A percentile compares a stretch with the other conserved stretches of the same genome.
These are phyloP conservation scores for Elgaria multicarinata DNA, from an alignment of 2,113 vertebrate species.

Conservation along the genomic window DNA sequence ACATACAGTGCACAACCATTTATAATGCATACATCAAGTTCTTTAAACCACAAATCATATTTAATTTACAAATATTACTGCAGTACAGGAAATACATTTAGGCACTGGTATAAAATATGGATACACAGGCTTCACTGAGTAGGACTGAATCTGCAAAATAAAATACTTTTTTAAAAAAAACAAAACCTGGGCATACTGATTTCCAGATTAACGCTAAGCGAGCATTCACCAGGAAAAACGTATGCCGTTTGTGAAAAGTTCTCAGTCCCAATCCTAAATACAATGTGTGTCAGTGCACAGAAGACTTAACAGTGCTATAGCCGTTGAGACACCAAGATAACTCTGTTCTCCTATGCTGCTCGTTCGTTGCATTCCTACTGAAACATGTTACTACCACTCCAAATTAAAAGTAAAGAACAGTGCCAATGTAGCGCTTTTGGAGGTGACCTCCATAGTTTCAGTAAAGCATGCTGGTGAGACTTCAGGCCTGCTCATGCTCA, in stretches of 20 bases:
- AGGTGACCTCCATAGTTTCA: background rate
- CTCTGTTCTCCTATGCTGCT: background rate
- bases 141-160: background rate
- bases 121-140: background rate
- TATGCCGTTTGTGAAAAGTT: background rate
- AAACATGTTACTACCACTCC: background rate
- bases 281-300: background rate
- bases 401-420: background rate
- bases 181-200: background rate
- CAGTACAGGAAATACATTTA: background rate
- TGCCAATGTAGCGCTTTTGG: background rate
- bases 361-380: background rate
- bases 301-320: background rate
- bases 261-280: background rate
- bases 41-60: background rate
- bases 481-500: background rate
- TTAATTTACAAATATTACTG: background rate
- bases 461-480: background rate
- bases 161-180: background rate
- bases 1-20: background rate
- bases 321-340: background rate
- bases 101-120: background rate
- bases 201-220: background rate
- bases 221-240: background rate
- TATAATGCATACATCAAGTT: background rate